These are phyloP conservation scores for Ditylenchus weischeri DNA, from an alignment of 2,888 invertebrate genomes.

Conservation along the genomic window DNA sequence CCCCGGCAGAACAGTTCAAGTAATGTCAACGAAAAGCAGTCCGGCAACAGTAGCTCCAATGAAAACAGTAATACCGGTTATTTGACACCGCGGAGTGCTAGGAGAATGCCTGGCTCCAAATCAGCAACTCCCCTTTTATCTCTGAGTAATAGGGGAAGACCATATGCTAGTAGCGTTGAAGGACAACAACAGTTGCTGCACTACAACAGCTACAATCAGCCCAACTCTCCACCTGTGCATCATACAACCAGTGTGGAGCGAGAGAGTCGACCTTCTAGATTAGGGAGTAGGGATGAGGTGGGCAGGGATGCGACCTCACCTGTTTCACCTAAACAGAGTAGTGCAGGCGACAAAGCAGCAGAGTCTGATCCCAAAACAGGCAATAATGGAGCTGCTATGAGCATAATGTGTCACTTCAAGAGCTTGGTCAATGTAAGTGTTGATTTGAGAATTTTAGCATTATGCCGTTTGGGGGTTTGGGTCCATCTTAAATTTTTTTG, in stretches of 20 bases:
- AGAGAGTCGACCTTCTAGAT: not conserved
- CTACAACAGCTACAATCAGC: not conserved
- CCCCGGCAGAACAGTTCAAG: not conserved
- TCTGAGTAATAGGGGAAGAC: not conserved
- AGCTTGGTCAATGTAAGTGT: conserved; percentile 48
- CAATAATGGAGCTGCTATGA: conserved; percentile 16
- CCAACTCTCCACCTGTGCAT: not conserved
- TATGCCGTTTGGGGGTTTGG: too few relatives aligned
- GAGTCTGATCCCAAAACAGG: conserved; percentile 3
- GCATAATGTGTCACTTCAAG: conserved; percentile 51
- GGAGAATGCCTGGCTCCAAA: conserved; percentile 9
- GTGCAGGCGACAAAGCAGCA: not conserved
- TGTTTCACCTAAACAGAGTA: not conserved
- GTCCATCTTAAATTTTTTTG: too few relatives aligned
- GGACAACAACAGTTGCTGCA: conserved; percentile 3
- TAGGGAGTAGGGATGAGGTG: not conserved
- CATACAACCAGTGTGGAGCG: not conserved
- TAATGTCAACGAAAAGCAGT: not conserved
- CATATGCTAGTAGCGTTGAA: not conserved
- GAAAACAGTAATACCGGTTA: conserved; percentile 5
- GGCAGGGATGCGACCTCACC: conserved; percentile 15
- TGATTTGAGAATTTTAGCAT: too few relatives aligned
- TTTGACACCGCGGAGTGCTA: conserved; percentile 6
- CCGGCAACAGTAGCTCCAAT: not conserved
- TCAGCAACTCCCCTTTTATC: not conserved